These are phyloP conservation scores for Zapornia atra DNA, from an alignment of 2,113 vertebrate species.

Conservation along the genomic window DNA sequence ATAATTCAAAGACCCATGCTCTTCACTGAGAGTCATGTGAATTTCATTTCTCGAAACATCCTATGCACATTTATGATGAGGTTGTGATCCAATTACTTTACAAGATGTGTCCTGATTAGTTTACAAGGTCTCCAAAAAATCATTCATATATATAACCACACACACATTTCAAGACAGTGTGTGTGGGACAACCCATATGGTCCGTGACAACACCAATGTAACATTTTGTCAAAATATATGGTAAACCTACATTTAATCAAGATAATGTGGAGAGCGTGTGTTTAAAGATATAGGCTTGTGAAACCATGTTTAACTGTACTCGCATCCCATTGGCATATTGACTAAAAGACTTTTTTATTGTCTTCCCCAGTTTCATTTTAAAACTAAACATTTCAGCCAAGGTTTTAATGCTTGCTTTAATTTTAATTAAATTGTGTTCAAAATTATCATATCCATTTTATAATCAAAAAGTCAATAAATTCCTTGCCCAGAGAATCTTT, in stretches of 20 bases:
- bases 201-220: neutral
- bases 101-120: neutral
- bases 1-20: neutral
- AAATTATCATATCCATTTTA: neutral
- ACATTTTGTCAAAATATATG: neutral
- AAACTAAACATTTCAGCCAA: neutral
- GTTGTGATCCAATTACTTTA: neutral
- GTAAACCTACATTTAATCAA: neutral
- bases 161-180: neutral
- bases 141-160: rapidly evolving
- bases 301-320: neutral
- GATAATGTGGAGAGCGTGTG: neutral
- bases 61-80: neutral
- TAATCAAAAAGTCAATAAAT: neutral
- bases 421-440: neutral
- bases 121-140: neutral
- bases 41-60: neutral
- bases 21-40: neutral
- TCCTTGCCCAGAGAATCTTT: neutral
- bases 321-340: neutral
- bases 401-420: neutral
- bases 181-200: neutral
- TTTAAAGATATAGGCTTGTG: neutral
- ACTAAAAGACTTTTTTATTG: neutral
- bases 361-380: neutral